Percentiles rank a stretch among this genome's conserved stretches.
These are phyloP conservation scores for Maniola jurtina DNA, from an alignment of 1,140 invertebrate species.

Conservation along the genomic window DNA sequence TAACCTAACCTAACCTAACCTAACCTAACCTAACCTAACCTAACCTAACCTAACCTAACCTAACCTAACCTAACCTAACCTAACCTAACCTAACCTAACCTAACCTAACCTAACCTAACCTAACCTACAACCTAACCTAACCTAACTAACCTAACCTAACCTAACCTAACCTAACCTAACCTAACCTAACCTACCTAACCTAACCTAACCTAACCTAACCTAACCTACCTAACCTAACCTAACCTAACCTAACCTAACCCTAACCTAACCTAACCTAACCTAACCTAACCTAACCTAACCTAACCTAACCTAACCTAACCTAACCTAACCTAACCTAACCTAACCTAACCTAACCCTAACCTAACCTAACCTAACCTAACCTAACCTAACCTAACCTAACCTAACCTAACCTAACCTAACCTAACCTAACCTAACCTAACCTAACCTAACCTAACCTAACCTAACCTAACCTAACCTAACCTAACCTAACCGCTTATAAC, in stretches of 20 bases:
- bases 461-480: slow-evolving; percentile 39
- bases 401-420: slow-evolving; percentile 32
- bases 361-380: slow-evolving; percentile 18
- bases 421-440: slow-evolving; percentile 42
- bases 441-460: slow-evolving; percentile 49
- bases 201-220: slow-evolving; percentile 13
- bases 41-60: slow-evolving; percentile 14
- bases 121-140: slow-evolving; percentile 13
- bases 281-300: slow-evolving; percentile 13
- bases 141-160: slow-evolving; percentile 14
- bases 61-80: slow-evolving; percentile 14
- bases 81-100: slow-evolving; percentile 14
- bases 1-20: slow-evolving; percentile 14
- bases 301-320: slow-evolving; percentile 14
- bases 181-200: slow-evolving; percentile 14
- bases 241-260: slow-evolving; percentile 10
- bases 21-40: slow-evolving; percentile 14
- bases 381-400: slow-evolving; percentile 30
- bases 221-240: slow-evolving; percentile 14
- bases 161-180: slow-evolving; percentile 14
- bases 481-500: slow-evolving; percentile 12
- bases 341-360: slow-evolving; percentile 15
- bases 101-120: slow-evolving; percentile 14
- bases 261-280: slow-evolving; percentile 2
- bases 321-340: slow-evolving; percentile 13